Evolutionary conservation across 1,140 invertebrate genomes (phyloP).

Genomic region (Nebria ingens): DNA sequence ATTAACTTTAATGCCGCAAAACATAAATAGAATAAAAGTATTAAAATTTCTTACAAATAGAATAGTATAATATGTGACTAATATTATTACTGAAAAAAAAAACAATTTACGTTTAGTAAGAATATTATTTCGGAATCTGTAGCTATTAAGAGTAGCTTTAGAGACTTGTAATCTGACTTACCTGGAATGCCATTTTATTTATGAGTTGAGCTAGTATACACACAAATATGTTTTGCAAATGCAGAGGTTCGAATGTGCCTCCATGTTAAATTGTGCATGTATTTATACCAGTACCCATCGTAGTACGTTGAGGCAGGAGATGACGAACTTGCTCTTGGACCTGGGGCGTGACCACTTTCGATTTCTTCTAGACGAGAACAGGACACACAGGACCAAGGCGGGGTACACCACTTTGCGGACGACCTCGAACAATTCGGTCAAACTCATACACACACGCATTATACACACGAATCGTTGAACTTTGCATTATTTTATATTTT

Average conservation of each 20-base stretch:
- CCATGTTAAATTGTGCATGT: not conserved
- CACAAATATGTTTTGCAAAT: no score
- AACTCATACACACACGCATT: no score
- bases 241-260: not conserved
- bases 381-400: slow-evolving; percentile 17
- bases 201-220: not conserved
- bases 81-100: no score
- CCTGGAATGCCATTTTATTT: not conserved
- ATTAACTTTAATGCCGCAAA: not conserved
- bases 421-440: not conserved
- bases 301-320: not conserved
- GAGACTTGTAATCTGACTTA: no score
- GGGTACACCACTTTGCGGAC: no score
- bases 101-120: no score
- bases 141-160: no score
- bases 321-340: not conserved
- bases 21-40: not conserved
- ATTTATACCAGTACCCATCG: no score
- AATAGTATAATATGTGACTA: no score
- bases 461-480: not conserved
- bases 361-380: slow-evolving; percentile 12
- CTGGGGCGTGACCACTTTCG: not conserved
- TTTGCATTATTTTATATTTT: not conserved
- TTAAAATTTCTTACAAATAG: no score
- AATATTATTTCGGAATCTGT: no score